phyloP scores from a whole-genome alignment of 2,113 vertebrate species.

The Lethenteron reissneri region DNA sequence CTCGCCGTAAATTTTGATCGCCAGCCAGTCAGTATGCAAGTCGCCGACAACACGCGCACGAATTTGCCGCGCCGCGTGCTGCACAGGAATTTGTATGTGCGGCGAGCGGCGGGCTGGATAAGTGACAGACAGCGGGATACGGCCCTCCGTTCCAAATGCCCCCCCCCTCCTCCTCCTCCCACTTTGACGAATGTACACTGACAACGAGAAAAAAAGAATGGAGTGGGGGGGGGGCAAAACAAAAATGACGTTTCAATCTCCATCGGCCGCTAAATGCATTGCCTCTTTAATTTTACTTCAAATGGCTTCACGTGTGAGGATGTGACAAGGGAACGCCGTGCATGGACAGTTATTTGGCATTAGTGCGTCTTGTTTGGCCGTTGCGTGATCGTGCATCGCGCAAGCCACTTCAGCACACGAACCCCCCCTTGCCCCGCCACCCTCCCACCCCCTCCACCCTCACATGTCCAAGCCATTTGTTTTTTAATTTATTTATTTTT shows the following conservation, averaged over 20 bases:
- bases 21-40: no score
- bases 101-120: no score
- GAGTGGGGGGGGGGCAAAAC: not conserved
- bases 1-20: no score
- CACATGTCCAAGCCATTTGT: not conserved
- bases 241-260: not conserved
- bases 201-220: not conserved
- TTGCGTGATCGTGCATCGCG: not conserved
- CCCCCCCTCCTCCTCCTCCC: not conserved
- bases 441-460: not conserved
- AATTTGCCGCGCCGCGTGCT: no score
- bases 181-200: not conserved
- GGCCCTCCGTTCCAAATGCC: not conserved
- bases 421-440: not conserved
- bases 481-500: no score
- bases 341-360: no score
- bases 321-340: not conserved
- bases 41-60: no score
- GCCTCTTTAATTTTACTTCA: not conserved
- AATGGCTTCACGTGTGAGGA: not conserved
- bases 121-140: no score
- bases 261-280: not conserved
- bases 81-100: no score
- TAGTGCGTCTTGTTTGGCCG: no score
- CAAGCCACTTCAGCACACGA: not conserved